Conservation (phyloP, 2,888 invertebrate genomes). For the Drosophila dives region DNA sequence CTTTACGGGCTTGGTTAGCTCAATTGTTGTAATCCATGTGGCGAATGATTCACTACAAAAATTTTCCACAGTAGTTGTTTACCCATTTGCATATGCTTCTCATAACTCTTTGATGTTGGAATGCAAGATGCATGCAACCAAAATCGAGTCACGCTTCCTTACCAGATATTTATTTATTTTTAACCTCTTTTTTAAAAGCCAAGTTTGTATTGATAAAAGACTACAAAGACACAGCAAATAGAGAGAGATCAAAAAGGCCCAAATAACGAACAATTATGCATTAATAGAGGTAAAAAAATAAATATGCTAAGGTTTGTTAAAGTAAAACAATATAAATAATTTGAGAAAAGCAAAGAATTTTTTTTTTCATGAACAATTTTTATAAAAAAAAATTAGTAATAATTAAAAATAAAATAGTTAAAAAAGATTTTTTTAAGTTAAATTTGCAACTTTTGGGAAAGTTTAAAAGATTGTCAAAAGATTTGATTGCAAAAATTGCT, state of each 20-base stretch:
- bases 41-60: constrained; percentile 11
- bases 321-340: neutral
- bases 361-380: neutral
- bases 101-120: constrained; percentile 2
- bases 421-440: too few relatives aligned
- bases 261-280: neutral
- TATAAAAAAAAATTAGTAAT: neutral
- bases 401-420: neutral
- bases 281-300: neutral
- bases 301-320: neutral
- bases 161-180: neutral
- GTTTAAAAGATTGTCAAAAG: neutral
- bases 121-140: neutral
- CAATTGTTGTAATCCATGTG: constrained; percentile 45
- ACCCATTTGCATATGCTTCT: neutral
- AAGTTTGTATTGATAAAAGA: neutral
- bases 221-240: neutral
- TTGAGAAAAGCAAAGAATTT: neutral
- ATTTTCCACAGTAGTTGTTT: constrained; percentile 18
- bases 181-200: too few relatives aligned
- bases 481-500: neutral
- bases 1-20: constrained; percentile 53
- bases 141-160: neutral
- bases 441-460: too few relatives aligned
- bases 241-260: neutral